These are phyloP conservation scores for Cataglyphis hispanica DNA, from an alignment of 1,140 invertebrate species.

Conservation along the genomic window DNA sequence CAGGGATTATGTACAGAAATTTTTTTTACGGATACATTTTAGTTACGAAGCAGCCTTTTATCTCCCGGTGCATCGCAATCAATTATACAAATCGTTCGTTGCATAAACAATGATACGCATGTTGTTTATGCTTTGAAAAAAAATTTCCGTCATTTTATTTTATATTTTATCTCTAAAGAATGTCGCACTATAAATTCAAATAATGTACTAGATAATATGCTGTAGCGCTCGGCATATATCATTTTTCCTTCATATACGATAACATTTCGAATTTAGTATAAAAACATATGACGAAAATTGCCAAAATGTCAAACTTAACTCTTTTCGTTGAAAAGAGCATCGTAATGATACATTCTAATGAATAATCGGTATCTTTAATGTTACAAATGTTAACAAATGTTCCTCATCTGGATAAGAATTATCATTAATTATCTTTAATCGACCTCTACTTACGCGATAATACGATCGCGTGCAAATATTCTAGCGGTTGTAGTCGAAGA, in stretches of 20 bases:
- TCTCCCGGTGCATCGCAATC: not conserved
- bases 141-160: not conserved
- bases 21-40: not conserved
- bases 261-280: not conserved
- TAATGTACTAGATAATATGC: not conserved
- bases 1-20: not conserved
- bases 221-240: not conserved
- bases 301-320: not conserved
- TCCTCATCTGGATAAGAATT: constrained; percentile 4
- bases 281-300: too few species aligned
- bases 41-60: not conserved
- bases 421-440: constrained; percentile 28
- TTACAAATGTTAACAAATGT: not conserved
- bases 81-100: not conserved
- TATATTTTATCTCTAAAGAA: not conserved
- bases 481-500: not conserved
- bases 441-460: constrained; percentile 14
- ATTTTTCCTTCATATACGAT: not conserved
- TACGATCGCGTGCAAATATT: not conserved
- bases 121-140: not conserved
- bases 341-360: not conserved
- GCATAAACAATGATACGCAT: not conserved
- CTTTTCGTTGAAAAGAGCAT: not conserved
- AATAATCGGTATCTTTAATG: not conserved
- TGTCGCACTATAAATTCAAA: not conserved